Evolutionary conservation across 2,888 invertebrate genomes (phyloP).

Genomic region (Chloroclystis v-ata): DNA sequence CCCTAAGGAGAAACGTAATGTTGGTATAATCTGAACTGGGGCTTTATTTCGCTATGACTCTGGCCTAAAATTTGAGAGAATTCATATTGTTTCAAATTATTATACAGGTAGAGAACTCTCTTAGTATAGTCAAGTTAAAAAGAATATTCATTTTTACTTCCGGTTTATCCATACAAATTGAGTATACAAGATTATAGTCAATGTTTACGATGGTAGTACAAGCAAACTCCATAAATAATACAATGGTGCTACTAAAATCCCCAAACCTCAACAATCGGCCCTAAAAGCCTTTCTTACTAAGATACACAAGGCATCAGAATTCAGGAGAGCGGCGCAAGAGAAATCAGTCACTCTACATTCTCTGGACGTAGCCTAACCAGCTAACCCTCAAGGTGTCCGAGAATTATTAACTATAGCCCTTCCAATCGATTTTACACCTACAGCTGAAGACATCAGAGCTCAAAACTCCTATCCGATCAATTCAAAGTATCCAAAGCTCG

Average conservation of each 20-base stretch:
- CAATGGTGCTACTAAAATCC: constrained; percentile 12
- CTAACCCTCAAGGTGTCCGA: constrained; percentile 41
- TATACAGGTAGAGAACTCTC: too few relatives aligned
- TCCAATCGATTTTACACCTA: constrained; percentile 21
- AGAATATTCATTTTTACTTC: too few relatives aligned
- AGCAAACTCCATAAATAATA: constrained; percentile 6
- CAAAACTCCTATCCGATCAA: constrained; percentile 17
- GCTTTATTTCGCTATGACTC: too few relatives aligned
- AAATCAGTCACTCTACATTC: constrained; percentile 46
- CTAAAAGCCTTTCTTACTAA: constrained; percentile 19
- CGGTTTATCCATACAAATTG: too few relatives aligned
- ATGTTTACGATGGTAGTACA: too few relatives aligned
- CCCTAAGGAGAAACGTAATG: too few relatives aligned
- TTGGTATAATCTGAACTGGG: too few relatives aligned
- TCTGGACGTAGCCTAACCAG: constrained; percentile 43
- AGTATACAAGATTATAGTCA: too few relatives aligned
- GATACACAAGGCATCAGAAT: constrained; percentile 37
- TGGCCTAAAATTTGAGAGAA: too few relatives aligned
- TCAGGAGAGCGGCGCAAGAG: constrained; percentile 35
- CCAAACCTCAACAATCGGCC: constrained; percentile 24
- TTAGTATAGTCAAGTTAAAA: too few relatives aligned
- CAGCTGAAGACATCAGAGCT: constrained; percentile 8
- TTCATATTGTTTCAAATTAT: too few relatives aligned
- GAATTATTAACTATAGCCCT: constrained; percentile 43
- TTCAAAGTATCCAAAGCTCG: constrained; percentile 24